Base-by-base conservation (phyloP, 2,797 vertebrate genomes). In the Chaetophractus vellerosus region DNA sequence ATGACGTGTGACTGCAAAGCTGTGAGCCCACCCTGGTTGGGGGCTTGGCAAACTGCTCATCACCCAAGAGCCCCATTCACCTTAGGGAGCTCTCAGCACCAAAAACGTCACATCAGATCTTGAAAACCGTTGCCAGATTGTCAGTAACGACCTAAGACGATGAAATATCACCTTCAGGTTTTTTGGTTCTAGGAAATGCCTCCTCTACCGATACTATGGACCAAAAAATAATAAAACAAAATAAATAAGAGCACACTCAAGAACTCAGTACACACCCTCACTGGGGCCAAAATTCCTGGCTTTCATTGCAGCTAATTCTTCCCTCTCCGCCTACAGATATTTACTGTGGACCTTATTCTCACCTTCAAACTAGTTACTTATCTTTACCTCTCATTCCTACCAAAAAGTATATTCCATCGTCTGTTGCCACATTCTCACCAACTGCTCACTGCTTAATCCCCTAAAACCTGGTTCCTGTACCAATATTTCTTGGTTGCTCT, bases 361-460 rank as follows among this genome's bases (percentile, higher is more conserved):
- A 31, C 18, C 15, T 9, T 26, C 9, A 72, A 66, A 63, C 24
- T 15, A 57, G 59, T 48, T 72, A 61, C 2, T n/a, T 24, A 57
- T 24, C 64, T 80, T 66, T 63, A 31, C 33, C 59, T 24, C 74
- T 19, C 23, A 72, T 83, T 69, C 33, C 38, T 48, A 72, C 18
- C 8, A 52, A 91, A 76, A 38, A 93, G 64, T 68, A 59, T 41
- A n/a, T 84, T 41, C 24, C 55, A 24, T 1, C 11, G 18, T 71
- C 57, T n/a, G 2, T 69, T 59, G 75, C 36, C 4, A 18, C 23
- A 23, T 36, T 72, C 28, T 33, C 61, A 66, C 31, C 50, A 69
- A 68, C 33, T 5, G 24, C 9, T 21, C 3, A 0, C 9, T 57
- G 14, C 24, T 14, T 9, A n/a, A 38, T 0, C 18, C 61, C 72